Evolutionary conservation across 2,888 invertebrate species (phyloP), one percentile per base, ranked within the genome.

Genomic region (Dimorphilus gyrociliatus): DNA sequence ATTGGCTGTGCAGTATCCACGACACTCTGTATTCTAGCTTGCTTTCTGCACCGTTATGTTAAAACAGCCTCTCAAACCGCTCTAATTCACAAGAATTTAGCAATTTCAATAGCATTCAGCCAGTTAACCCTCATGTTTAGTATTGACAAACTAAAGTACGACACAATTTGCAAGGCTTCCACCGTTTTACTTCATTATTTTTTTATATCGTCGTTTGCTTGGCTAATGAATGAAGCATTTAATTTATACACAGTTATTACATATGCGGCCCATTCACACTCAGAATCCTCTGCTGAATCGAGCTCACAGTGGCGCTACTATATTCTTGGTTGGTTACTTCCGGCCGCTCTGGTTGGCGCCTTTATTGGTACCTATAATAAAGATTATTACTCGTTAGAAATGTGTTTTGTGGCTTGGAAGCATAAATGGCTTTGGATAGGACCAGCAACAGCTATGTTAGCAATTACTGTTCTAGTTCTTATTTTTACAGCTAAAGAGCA

Each of bases 141-240:
- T 8, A 59, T 60, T 14, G 41, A 44, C 25, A 38, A 30, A 28
- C 27, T 31, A 24, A 24, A 35, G 12, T 8, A 27, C 2, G 5
- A 58, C 59, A 30, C 51, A n/a, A 28, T 53, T 27, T 63, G 63
- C 35, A 51, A 52, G 12, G 46, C 50, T 5, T 55, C 55, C 28
- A 55, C 60, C 29, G 44, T 58, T 18, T 34, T 47, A n/a, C 41
- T 60, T 12, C 61, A 63, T 37, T 62, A 60, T 38, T 57, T 53
- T 32, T 55, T 61, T 43, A 41, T 62, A 33, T 37, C 60, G 19
- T 48, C 51, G 16, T 63, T 56, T 39, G 48, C 52, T 12, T 63
- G 63, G 63, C 37, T 63, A 35, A 58, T 63, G 59, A 63, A 63
- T 39, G 61, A 63, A 40, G 58, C 60, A 2, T 61, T 63, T 39